A percentile compares a stretch with the other conserved stretches of the same genome.
Conservation (phyloP, 2,113 vertebrate genomes). For the Tyrannus savana region DNA sequence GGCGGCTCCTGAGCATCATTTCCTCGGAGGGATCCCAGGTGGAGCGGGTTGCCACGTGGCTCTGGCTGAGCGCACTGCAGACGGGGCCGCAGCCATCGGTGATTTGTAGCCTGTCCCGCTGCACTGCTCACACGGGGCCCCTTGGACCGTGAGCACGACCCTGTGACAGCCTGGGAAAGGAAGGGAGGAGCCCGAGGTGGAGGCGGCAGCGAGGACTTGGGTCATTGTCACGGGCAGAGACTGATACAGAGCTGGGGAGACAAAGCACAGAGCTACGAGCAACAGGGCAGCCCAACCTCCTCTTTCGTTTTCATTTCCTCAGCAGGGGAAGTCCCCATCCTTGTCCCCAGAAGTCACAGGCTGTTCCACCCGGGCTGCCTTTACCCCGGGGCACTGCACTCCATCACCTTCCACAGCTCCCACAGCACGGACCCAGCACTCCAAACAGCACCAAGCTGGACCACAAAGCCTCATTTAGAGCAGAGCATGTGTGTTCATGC, state of each 20-base stretch:
- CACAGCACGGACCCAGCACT: not conserved
- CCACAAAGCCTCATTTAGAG: not conserved
- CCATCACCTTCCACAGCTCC: not conserved
- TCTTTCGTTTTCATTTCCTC: not conserved
- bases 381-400: not conserved
- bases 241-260: not conserved
- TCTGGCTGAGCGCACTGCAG: not conserved
- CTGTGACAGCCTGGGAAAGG: not conserved
- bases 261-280: not conserved
- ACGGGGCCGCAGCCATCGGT: fast-evolving
- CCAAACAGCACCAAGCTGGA: not conserved
- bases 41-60: fast-evolving
- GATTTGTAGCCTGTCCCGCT: not conserved
- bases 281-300: not conserved
- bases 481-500: not conserved
- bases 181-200: not conserved
- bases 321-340: not conserved
- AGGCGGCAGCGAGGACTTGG: not conserved
- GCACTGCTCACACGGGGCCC: not conserved
- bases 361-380: not conserved
- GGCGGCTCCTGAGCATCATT: not conserved
- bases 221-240: not conserved
- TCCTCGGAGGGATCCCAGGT: not conserved
- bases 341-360: not conserved
- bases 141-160: fast-evolving